phyloP scores from a whole-genome alignment of 2,888 invertebrate species.

The Sesamia inferens region DNA sequence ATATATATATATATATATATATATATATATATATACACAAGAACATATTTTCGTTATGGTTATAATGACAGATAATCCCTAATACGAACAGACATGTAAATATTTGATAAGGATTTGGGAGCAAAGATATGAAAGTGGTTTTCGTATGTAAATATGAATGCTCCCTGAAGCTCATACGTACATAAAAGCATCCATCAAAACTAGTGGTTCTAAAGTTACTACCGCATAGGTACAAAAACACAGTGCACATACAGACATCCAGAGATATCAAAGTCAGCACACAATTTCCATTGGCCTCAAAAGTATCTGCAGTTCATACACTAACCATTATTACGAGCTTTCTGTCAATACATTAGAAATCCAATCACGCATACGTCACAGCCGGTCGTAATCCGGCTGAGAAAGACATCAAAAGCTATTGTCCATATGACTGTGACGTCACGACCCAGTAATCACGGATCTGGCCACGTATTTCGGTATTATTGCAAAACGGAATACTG shows the following conservation, averaged over 20 bases:
- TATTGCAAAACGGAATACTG: slow-evolving; percentile 78
- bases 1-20: too few relatives aligned
- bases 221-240: background rate
- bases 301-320: slow-evolving; percentile 21
- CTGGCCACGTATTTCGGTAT: slow-evolving; percentile 75
- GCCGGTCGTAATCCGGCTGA: slow-evolving; percentile 5
- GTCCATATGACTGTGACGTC: slow-evolving; percentile 46
- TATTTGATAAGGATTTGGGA: background rate
- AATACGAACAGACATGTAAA: background rate
- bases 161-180: background rate
- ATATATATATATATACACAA: too few relatives aligned
- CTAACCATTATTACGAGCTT: slow-evolving; percentile 1
- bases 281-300: slow-evolving; percentile 19
- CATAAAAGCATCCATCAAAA: background rate
- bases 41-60: too few relatives aligned
- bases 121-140: background rate
- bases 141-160: background rate
- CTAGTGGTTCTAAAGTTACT: background rate
- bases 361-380: slow-evolving; percentile 34
- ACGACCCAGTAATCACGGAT: slow-evolving; percentile 65
- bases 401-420: slow-evolving; percentile 63
- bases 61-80: background rate
- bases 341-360: slow-evolving; percentile 39
- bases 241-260: background rate
- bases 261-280: slow-evolving; percentile 17